A percentile compares a stretch with the other conserved stretches of the same genome.
Evolutionary conservation across 2,888 invertebrate genomes (phyloP).

Genomic region (Diplolepis rosae): DNA sequence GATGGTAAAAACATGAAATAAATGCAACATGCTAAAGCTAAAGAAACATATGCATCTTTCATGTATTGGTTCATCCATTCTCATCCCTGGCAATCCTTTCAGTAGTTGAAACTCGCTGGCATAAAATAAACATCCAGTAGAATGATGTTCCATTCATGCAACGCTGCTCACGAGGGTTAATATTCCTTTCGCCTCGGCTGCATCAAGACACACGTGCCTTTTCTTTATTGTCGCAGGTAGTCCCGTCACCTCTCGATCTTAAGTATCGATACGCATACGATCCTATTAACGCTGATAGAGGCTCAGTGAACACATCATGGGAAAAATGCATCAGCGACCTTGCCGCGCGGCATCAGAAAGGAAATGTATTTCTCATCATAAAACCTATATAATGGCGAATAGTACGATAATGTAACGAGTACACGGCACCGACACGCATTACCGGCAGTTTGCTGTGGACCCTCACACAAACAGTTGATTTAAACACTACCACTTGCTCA

Average conservation of each 20-base stretch:
- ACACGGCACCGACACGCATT: conserved; percentile 43
- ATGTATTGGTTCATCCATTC: neutral
- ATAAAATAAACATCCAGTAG: conserved; percentile 11
- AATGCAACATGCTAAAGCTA: neutral
- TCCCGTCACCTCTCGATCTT: conserved; percentile 18
- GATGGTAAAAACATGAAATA: too few relatives aligned
- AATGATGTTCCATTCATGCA: conserved; percentile 28
- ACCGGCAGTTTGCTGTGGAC: conserved; percentile 32
- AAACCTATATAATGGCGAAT: conserved; percentile 55
- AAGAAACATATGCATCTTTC: neutral
- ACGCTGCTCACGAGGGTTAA: conserved; percentile 18
- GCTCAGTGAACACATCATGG: conserved; percentile 34
- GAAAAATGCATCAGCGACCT: conserved; percentile 40
- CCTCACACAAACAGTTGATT: conserved; percentile 17
- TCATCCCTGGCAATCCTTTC: neutral
- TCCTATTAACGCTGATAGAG: conserved; percentile 1
- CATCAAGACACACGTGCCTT: conserved; percentile 24
- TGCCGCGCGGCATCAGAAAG: conserved; percentile 40
- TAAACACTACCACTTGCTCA: too few relatives aligned
- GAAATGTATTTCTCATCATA: conserved; percentile 54
- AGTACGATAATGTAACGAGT: conserved; percentile 49
- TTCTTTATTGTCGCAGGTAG: conserved; percentile 16
- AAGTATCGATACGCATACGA: conserved; percentile 18
- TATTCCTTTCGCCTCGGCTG: conserved; percentile 21
- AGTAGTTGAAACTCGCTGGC: neutral